Percentiles rank a stretch among this genome's conserved stretches.
phyloP scores from a whole-genome alignment of 2,797 vertebrate species.

The Xyrichtys novacula region DNA sequence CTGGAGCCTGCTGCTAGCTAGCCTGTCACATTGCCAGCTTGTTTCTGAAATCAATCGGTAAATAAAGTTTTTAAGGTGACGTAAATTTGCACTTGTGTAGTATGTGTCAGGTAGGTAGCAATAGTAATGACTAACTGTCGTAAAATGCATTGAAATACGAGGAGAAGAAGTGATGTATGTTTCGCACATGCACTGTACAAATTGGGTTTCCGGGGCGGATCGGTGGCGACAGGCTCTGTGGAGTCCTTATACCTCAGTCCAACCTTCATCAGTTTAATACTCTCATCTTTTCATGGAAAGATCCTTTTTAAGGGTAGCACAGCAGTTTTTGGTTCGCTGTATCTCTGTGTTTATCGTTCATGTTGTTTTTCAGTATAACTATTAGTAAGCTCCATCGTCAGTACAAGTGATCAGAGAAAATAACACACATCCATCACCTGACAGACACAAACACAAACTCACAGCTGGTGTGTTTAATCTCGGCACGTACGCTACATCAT shows the following conservation, averaged over 20 bases:
- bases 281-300: constrained; percentile 17
- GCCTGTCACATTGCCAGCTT: no score
- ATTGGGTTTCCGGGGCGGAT: no score
- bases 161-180: no score
- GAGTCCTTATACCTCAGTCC: neutral
- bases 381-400: constrained; percentile 8
- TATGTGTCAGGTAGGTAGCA: no score
- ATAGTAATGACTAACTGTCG: no score
- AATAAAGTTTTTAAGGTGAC: no score
- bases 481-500: neutral
- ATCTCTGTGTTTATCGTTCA: constrained; percentile 30
- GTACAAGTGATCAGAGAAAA: constrained; percentile 36
- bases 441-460: constrained; percentile 7
- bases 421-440: constrained; percentile 56
- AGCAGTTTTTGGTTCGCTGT: constrained; percentile 12
- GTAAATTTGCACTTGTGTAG: no score
- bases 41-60: no score
- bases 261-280: neutral
- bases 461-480: neutral
- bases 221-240: no score
- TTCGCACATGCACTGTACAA: no score
- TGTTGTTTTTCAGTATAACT: constrained; percentile 25
- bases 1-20: no score
- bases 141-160: no score
- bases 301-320: constrained; percentile 22